Percentiles rank a stretch among this genome's conserved stretches.
Evolutionary conservation across 2,797 vertebrate species (phyloP).

Genomic region (Silurus lanzhouensis): DNA sequence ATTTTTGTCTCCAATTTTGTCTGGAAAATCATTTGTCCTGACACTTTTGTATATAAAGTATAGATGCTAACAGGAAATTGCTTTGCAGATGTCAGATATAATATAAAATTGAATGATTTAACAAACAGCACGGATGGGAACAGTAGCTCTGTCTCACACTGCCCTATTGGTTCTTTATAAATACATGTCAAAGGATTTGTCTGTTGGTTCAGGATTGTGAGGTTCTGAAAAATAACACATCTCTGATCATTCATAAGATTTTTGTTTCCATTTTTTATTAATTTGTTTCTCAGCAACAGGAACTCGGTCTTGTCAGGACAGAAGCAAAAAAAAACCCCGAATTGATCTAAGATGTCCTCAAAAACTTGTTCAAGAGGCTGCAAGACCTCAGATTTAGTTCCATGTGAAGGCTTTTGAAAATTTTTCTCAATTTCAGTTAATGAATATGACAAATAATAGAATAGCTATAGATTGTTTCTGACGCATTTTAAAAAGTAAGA

Average conservation of each 20-base stretch:
- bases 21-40: too few species aligned
- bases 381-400: background rate
- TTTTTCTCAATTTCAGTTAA: background rate
- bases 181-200: background rate
- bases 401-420: background rate
- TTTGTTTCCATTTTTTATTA: too few species aligned
- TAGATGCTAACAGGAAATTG: too few species aligned
- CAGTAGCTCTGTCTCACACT: background rate
- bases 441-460: too few species aligned
- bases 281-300: background rate
- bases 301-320: background rate
- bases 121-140: background rate
- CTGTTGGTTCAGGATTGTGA: background rate
- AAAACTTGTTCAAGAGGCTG: background rate
- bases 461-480: too few species aligned
- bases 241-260: background rate
- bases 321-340: background rate
- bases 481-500: background rate
- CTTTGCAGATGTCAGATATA: too few species aligned
- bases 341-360: background rate
- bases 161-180: background rate
- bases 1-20: too few species aligned
- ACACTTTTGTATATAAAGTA: too few species aligned
- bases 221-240: background rate
- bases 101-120: too few species aligned